Evolutionary conservation across 2,888 invertebrate species (phyloP), one percentile per base, ranked within the genome.

Genomic region (Nymphalis c-album): DNA sequence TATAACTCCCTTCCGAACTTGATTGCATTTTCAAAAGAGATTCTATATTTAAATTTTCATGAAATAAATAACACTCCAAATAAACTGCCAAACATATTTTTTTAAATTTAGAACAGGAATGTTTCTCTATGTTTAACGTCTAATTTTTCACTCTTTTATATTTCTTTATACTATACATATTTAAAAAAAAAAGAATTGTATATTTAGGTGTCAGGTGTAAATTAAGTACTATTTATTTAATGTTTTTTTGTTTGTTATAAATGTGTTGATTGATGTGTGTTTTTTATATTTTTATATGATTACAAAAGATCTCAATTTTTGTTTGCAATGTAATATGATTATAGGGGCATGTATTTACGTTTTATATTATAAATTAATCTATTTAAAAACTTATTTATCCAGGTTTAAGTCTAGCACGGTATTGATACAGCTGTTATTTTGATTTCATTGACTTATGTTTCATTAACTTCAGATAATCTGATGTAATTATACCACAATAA

Each of bases 261-360:
- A n/a, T 18, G 35, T 13, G 70, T 51, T 72, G 72, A 70, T 72
- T 68, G 63, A 73, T 73, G 72, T 62, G 72, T 64, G 61, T 74
- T 71, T 64, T 73, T 63, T 71, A 18, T 35, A 57, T 57, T 57
- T 57, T 57, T 57, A 57, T 74, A 40, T 40, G 13, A 58, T 58
- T 58, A 55, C 68, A 65, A 76, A 75, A 77, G 85, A 85, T 85
- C 85, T 85, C 85, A 84, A 73, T 76, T 75, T 77, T 78, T 66
- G 35, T 68, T 77, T 78, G 75, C 77, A 72, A 74, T 74, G 71
- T 26, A 61, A 72, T 74, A 73, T 71, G 64, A 40, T 18, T 57
- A n/a, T 57, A 40, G 40, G 18, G 35, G 18, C 62, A n/a, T 67
- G 62, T 69, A 58, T 69, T 71, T 71, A 61, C 72, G 63, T 72